Percentiles rank a stretch among this genome's conserved stretches.
Conservation (phyloP, 2,113 vertebrate species). For the Lophochroa leadbeateri region DNA sequence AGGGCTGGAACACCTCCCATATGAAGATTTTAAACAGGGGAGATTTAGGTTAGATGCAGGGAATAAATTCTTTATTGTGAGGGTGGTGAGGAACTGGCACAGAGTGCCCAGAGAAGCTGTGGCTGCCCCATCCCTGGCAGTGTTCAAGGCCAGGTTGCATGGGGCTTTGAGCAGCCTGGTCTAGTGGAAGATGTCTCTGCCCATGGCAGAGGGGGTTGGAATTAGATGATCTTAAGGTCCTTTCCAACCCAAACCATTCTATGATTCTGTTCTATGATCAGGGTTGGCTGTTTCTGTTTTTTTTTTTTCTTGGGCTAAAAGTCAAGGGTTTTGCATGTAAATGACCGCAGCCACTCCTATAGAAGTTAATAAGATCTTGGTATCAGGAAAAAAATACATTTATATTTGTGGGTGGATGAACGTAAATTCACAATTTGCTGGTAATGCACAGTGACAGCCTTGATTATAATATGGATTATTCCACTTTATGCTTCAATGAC, state of each 20-base stretch:
- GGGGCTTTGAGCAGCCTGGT: background rate
- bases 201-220: background rate
- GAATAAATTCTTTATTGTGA: background rate
- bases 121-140: background rate
- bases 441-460: slow-evolving; percentile 34
- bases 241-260: background rate
- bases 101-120: background rate
- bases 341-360: background rate
- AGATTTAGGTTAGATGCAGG: background rate
- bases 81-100: background rate
- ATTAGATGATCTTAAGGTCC: background rate
- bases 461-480: slow-evolving; percentile 44
- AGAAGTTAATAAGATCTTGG: background rate
- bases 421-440: background rate
- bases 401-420: background rate
- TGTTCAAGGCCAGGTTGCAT: background rate
- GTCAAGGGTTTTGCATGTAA: background rate
- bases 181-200: background rate
- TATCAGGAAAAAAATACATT: background rate
- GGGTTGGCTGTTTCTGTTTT: background rate
- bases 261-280: background rate
- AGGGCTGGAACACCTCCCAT: background rate
- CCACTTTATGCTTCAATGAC: slow-evolving; percentile 10
- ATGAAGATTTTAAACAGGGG: background rate
- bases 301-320: background rate